These are phyloP conservation scores for Eucidaris tribuloides DNA, from an alignment of 35 echinoderm and acorn worm species.

Conservation along the genomic window DNA sequence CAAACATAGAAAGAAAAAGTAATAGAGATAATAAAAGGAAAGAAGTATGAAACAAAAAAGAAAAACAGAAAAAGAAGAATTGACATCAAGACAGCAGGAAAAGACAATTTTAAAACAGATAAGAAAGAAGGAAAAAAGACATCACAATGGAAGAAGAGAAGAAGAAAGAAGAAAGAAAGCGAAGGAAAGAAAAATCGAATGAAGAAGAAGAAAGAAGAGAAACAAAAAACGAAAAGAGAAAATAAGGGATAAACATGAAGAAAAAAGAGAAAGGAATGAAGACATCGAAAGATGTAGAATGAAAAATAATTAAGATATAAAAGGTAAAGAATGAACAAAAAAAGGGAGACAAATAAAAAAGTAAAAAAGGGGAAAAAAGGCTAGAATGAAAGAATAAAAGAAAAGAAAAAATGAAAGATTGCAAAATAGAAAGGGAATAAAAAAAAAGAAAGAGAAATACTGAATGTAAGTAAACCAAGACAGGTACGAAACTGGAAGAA, in stretches of 20 bases:
- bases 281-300: neutral
- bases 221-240: neutral
- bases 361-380: neutral
- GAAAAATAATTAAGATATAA: neutral
- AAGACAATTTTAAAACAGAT: neutral
- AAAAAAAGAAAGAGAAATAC: neutral
- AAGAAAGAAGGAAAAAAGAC: neutral
- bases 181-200: neutral
- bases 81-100: neutral
- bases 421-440: no score
- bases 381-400: neutral
- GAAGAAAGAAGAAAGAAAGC: neutral
- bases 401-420: neutral
- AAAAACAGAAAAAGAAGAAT: neutral
- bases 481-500: neutral
- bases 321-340: neutral
- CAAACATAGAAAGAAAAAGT: neutral
- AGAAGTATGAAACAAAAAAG: neutral
- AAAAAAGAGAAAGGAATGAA: neutral
- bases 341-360: neutral
- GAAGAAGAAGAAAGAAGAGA: neutral
- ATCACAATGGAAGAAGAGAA: neutral
- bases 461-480: neutral
- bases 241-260: neutral
- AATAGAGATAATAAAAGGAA: neutral